phyloP scores from a whole-genome alignment of 2,113 vertebrate genomes.

The Bubo scandiacus region DNA sequence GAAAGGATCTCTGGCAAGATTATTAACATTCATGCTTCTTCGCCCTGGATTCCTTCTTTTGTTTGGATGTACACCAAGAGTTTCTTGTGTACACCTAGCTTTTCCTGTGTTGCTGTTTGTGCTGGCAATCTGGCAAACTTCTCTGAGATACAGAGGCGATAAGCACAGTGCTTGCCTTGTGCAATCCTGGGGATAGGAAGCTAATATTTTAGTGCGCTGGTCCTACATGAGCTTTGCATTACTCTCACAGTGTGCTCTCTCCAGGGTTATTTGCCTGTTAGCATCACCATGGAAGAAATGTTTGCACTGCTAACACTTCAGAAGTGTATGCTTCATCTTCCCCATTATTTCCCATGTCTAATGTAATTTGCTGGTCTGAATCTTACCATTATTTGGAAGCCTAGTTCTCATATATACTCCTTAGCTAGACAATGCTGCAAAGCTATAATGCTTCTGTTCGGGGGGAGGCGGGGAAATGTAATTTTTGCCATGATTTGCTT shows the following conservation, averaged over 20 bases:
- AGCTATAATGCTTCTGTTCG: neutral
- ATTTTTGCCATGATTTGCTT: neutral
- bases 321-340: neutral
- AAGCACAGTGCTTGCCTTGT: neutral
- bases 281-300: neutral
- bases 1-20: slow-evolving; percentile 63
- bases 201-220: neutral
- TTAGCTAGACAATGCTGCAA: neutral
- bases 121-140: slow-evolving; percentile 21
- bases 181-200: neutral
- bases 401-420: neutral
- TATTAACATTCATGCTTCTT: slow-evolving; percentile 62
- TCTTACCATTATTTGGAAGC: neutral
- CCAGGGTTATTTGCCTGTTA: neutral
- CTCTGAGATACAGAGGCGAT: neutral
- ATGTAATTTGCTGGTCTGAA: neutral
- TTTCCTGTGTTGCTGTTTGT: slow-evolving; percentile 32
- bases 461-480: neutral
- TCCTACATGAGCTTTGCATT: neutral
- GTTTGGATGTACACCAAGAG: slow-evolving; percentile 48
- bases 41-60: slow-evolving; percentile 29
- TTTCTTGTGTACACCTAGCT: slow-evolving; percentile 18
- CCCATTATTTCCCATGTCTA: neutral
- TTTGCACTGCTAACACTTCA: neutral
- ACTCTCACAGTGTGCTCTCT: neutral